phyloP scores from a whole-genome alignment of 2,797 vertebrate genomes.

The Helarctos malayanus region DNA sequence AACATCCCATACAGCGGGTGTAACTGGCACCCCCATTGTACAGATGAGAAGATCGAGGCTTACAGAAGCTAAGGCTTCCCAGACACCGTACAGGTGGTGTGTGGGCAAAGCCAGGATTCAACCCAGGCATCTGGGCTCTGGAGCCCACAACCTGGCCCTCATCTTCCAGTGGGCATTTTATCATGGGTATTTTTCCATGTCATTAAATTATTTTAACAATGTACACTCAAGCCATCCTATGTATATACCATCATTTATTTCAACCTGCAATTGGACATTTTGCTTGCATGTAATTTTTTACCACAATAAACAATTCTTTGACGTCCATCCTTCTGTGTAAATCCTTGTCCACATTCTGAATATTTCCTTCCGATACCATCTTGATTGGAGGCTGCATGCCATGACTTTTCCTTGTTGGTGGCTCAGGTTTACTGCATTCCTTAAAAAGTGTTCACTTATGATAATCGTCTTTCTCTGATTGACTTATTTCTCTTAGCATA shows the following conservation, averaged over 20 bases:
- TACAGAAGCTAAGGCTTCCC: neutral
- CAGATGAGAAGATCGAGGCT: neutral
- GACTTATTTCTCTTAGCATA: neutral
- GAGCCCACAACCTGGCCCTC: neutral
- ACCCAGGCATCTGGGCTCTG: neutral
- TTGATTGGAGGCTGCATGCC: neutral
- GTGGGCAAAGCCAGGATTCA: neutral
- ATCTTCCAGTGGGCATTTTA: neutral
- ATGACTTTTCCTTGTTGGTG: too few relatives aligned
- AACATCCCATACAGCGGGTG: fast-evolving
- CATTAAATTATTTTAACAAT: neutral
- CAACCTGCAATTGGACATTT: neutral
- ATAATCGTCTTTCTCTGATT: neutral
- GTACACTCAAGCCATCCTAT: neutral
- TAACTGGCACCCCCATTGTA: neutral
- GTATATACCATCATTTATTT: neutral
- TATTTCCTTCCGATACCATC: neutral
- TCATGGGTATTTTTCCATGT: neutral
- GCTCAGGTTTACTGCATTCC: neutral
- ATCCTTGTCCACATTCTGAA: neutral
- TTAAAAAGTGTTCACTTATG: neutral
- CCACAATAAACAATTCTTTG: neutral
- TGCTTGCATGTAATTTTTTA: neutral
- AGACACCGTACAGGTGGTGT: neutral
- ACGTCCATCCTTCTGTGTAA: neutral